Evolutionary conservation across 2,888 invertebrate species (phyloP), one percentile per base, ranked within the genome.

Genomic region (Ypsolopha scabrella): DNA sequence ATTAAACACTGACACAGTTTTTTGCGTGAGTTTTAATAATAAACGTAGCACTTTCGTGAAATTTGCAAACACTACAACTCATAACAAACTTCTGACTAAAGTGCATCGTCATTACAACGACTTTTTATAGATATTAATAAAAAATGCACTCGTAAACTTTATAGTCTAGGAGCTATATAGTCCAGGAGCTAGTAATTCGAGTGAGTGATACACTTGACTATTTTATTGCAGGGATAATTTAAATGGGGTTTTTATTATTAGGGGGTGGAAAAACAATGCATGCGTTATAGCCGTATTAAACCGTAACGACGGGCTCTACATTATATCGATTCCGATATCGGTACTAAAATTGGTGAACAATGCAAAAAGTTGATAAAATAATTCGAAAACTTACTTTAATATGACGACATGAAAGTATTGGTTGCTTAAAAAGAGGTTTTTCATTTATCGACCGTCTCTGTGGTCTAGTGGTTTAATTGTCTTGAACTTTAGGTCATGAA

Each of bases 121-220:
- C 68, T 78, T 81, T 82, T 82, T 82, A 81, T 81, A 76, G 82
- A 80, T 82, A 80, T 81, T 81, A 80, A 80, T 82, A 82, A 82
- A 82, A 81, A 82, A 81, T 81, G 70, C 73, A 63, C 60, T 65
- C 74, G 58, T 82, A 82, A 80, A 82, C 53, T 75, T 75, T 76
- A 77, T 51, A 52, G 47, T 43, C 48, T 37, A 49, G 36, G 51
- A 51, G 50, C 50, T 48, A 36, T 41, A 55, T 41, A 38, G 48
- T 34, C 52, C 52, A 53, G 14, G 48, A 45, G 47, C 39, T 24
- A 57, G 68, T 71, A 80, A 80, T 80, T 73, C 72, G 62, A 72
- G 72, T 75, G 76, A 81, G 80, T 80, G 80, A 80, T 77, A 78
- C 72, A 75, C 77, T 75, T 61, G 54, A 58, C 62, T 65, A 63